Evolutionary conservation across 1,140 invertebrate species (phyloP), one percentile per base, ranked within the genome.

Genomic region (Scylla paramamosain): DNA sequence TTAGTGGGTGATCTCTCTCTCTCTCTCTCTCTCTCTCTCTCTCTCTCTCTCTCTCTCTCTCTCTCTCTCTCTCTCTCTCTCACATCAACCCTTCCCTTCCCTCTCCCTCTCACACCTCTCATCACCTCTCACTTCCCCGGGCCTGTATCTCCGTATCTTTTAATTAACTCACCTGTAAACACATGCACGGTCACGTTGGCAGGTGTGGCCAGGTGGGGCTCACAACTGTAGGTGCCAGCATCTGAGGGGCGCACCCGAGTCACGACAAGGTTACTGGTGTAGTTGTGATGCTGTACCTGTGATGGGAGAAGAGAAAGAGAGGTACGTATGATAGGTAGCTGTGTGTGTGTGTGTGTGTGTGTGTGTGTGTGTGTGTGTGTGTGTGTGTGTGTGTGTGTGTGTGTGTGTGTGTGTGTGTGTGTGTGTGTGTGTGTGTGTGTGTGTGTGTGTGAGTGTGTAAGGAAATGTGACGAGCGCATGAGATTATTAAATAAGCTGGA

Each of bases 131-230:
- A 25, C 52, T 82, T n/a, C 32, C 25, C 31, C 28, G 10, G 25
- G 20, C 31, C 10, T 67, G 1, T 32, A 31, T 28, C 31, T 28
- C n/a, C 39, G 16, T 48, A 39, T 7, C 45, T 10, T 77, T 31
- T 28, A 67, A 12, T 67, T 28, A 88, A 95, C 94, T 90, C 91
- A 96, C 96, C 96, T 91, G 94, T 96, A 14, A 96, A 94, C 3
- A 96, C 96, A 46, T 96, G 96, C 25, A 96, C 96, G n/a, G 95
- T 93, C 0, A 96, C 94, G 48, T 95, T 96, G 83, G 96, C 96
- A n/a, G 92, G 96, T 4, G 96, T 94, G 25, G 96, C 96, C 82
- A 96, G 92, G 67, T 96, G 96, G 0, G 96, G 96, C 45, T 96
- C 92, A 46, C 96, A 96, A 12, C 95, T 93, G 88, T 96, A 96